Base-by-base conservation (phyloP, 2,888 invertebrate genomes). In the Torymus aiolomorphi region DNA sequence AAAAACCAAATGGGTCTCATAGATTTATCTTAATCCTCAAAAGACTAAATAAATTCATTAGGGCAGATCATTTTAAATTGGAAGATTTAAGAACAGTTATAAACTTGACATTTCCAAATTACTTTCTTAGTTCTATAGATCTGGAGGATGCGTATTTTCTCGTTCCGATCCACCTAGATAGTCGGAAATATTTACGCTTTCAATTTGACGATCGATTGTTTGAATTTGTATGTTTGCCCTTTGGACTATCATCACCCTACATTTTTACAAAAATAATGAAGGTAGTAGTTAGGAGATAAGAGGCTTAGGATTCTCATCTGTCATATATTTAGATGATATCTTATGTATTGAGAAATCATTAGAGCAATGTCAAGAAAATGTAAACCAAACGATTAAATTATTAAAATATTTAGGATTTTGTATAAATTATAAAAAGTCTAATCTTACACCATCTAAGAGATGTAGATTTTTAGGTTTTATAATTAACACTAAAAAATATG, bases 1-100 rank as follows among this genome's bases (percentile, higher is more conserved):
- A 83, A 14, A 85, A 85, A 82, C 78, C 85, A 5, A 62, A 83
- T 54, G 78, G 78, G n/a, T 16, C 24, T 4, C 80, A 85, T 54
- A 78, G 85, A 10, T 83, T 86, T 59, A 85, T 85, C 62, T 79
- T 85, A 18, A 85, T 84, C 67, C 69, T 86, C 65, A 86, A 86
- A 80, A 42, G 57, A 10, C 61, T 86, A 10, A 85, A 86, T 54
- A 66, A 77, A 59, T 86, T 76, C 61, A 67, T 86, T 16, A 16
- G 31, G 11, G 66, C 82, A 11, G 57, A 82, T 20, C 85, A 86
- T 80, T 86, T 87, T 67, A 85, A 87, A 81, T 78, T 86, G 51
- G 85, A 86, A 69, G 84, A 86, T 76, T 82, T 78, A 59, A 80
- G 82, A 77, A 83, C 84, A 0, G 84, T 83, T 0, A 66, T 65